Conservation (phyloP, 2,113 vertebrate species). For the Holacanthus passer region DNA sequence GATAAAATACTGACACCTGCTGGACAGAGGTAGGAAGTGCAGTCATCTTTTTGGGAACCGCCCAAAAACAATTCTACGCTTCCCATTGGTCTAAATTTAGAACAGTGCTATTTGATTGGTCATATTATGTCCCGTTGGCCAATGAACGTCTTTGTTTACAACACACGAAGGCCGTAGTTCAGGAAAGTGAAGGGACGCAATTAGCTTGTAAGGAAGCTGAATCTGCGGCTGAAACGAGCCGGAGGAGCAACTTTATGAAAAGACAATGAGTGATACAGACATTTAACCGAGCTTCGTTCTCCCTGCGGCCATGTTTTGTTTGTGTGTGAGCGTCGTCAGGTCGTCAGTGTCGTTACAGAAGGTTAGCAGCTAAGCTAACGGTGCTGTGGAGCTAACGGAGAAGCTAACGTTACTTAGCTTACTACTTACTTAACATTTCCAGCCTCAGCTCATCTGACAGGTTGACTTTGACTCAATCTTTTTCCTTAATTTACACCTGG, state of each 20-base stretch:
- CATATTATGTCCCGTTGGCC: rapidly evolving
- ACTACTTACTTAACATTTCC: no score
- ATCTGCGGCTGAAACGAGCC: rapidly evolving
- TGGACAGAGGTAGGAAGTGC: background rate
- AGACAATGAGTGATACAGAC: background rate
- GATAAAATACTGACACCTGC: slow-evolving; percentile 50
- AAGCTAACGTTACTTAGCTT: background rate
- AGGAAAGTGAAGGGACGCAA: background rate
- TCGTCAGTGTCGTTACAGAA: slow-evolving; percentile 59
- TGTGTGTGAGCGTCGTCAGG: slow-evolving; percentile 25
- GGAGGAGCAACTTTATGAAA: background rate
- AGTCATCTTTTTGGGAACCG: background rate
- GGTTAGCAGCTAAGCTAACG: slow-evolving; percentile 65
- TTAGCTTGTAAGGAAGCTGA: rapidly evolving
- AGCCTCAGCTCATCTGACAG: no score
- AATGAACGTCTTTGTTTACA: slow-evolving; percentile 59
- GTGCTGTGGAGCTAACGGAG: slow-evolving; percentile 2
- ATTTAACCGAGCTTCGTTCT: rapidly evolving
- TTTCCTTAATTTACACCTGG: no score
- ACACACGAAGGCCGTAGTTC: slow-evolving; percentile 32
- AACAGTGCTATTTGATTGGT: slow-evolving; percentile 39
- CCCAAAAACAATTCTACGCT: background rate
- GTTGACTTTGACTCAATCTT: background rate
- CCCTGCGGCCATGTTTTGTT: slow-evolving; percentile 48
- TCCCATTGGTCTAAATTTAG: slow-evolving; percentile 54